Evolutionary conservation across 2,797 vertebrate genomes (phyloP).

Genomic region (Cirrhinus mrigala): DNA sequence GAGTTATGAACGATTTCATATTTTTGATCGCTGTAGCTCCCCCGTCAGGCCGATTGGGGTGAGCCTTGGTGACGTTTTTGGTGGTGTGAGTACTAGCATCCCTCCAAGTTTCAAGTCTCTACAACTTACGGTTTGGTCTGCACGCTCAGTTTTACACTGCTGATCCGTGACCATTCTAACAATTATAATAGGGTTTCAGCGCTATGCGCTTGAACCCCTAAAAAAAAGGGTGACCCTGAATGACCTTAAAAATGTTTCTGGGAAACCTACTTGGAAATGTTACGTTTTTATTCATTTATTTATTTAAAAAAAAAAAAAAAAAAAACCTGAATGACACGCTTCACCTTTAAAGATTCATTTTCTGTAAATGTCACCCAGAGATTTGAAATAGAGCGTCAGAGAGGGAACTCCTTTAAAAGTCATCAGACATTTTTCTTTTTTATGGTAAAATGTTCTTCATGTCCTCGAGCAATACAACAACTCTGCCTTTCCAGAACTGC

Average conservation of each 20-base stretch:
- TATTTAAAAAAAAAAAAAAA: not conserved
- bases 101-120: too few relatives aligned
- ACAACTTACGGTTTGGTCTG: too few relatives aligned
- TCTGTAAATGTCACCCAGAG: conserved; percentile 15
- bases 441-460: conserved; percentile 34
- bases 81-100: too few relatives aligned
- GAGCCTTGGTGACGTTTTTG: too few relatives aligned
- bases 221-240: not conserved
- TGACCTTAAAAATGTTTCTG: not conserved
- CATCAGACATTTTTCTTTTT: conserved; percentile 12
- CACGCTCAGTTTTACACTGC: too few relatives aligned
- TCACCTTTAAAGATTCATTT: conserved; percentile 17
- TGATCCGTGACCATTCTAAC: too few relatives aligned
- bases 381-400: not conserved
- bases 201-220: too few relatives aligned
- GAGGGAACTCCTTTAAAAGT: conserved; percentile 25
- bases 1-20: too few relatives aligned
- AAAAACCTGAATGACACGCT: not conserved
- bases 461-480: conserved; percentile 17
- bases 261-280: not conserved
- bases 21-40: too few relatives aligned
- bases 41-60: too few relatives aligned
- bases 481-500: not conserved
- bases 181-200: too few relatives aligned
- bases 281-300: too few relatives aligned